These are phyloP conservation scores for Eupithecia centaureata DNA, from an alignment of 2,888 invertebrate genomes.

Conservation along the genomic window DNA sequence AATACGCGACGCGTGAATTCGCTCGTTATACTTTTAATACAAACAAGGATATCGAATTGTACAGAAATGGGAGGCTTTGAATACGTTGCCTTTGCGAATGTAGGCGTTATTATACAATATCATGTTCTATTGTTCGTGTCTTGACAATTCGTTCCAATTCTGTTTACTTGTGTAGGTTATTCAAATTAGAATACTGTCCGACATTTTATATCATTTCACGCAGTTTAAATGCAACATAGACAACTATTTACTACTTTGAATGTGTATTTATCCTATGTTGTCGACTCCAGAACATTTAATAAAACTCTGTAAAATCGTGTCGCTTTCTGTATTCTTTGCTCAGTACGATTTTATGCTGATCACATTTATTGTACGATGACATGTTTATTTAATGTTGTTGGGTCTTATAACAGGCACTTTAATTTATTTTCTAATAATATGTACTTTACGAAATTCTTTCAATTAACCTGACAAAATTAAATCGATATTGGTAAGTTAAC, in stretches of 20 bases:
- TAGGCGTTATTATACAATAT: slow-evolving; percentile 63
- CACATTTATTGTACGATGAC: background rate
- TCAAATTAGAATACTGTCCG: slow-evolving; percentile 39
- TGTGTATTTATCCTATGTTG: too few species aligned
- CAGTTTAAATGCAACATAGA: slow-evolving; percentile 3
- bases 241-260: too few species aligned
- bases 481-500: background rate
- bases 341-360: background rate
- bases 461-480: background rate
- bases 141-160: slow-evolving; percentile 55
- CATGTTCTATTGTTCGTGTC: slow-evolving; percentile 60
- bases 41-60: slow-evolving; percentile 59
- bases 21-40: slow-evolving; percentile 57
- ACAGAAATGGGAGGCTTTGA: slow-evolving; percentile 49
- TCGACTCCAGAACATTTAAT: background rate
- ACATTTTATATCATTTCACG: slow-evolving; percentile 30
- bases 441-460: background rate
- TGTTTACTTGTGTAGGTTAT: slow-evolving; percentile 39
- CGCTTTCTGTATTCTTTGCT: background rate
- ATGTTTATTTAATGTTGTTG: background rate
- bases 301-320: background rate
- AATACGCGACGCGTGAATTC: slow-evolving; percentile 52
- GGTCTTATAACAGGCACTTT: too few species aligned
- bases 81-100: slow-evolving; percentile 48
- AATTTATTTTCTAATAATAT: too few species aligned